Conservation (phyloP, 2,888 invertebrate genomes). For the Leptopilina drosophilae region DNA sequence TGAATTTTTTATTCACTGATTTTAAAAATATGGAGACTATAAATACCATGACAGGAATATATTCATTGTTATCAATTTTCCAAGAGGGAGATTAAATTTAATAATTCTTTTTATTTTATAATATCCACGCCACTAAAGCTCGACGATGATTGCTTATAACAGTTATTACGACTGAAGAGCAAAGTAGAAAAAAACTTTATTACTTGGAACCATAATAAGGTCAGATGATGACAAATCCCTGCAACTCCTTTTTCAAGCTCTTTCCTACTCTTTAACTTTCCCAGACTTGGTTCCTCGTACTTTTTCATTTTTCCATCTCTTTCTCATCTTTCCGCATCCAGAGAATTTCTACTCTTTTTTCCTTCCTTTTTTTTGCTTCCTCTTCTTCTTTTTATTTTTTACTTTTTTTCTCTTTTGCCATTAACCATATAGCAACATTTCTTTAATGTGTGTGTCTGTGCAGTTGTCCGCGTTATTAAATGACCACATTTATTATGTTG, state of each 20-base stretch:
- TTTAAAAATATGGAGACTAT: too few relatives aligned
- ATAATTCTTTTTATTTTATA: background rate
- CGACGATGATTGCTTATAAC: slow-evolving; percentile 8
- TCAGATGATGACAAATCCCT: slow-evolving; percentile 55
- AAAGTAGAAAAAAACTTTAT: slow-evolving; percentile 6
- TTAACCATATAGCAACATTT: slow-evolving; percentile 17
- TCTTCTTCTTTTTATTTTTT: background rate
- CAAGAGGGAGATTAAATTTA: background rate
- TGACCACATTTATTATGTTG: slow-evolving; percentile 57
- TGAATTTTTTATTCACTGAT: too few relatives aligned
- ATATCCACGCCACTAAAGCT: background rate
- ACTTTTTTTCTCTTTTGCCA: background rate
- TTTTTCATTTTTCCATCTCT: background rate
- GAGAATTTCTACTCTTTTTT: slow-evolving; percentile 3
- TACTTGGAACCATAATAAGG: slow-evolving; percentile 49
- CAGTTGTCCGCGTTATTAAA: slow-evolving; percentile 57
- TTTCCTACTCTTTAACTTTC: background rate
- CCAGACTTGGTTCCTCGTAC: background rate
- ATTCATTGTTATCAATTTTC: background rate
- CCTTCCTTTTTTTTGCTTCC: too few relatives aligned
- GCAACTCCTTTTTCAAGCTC: slow-evolving; percentile 15
- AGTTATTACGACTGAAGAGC: background rate
- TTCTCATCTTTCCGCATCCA: slow-evolving; percentile 25
- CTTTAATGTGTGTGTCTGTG: slow-evolving; percentile 32
- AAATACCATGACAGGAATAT: too few relatives aligned